These are phyloP conservation scores for Heliothis peltigera DNA, from an alignment of 2,888 invertebrate genomes.

Conservation along the genomic window DNA sequence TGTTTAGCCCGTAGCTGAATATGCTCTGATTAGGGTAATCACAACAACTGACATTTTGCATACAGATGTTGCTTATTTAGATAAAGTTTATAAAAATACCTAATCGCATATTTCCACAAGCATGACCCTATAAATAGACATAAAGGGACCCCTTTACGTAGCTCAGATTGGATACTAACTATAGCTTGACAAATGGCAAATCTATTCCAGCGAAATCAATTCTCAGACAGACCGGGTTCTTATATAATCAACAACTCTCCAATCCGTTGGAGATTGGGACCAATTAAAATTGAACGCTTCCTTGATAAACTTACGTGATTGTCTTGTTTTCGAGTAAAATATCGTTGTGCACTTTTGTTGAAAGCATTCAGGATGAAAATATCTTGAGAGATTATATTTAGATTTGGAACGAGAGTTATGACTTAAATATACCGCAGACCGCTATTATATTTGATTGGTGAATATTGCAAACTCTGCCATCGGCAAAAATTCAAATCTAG, in stretches of 20 bases:
- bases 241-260: not conserved
- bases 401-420: too few species aligned
- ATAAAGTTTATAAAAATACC: not conserved
- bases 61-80: too few species aligned
- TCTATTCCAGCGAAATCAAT: slow-evolving; percentile 3
- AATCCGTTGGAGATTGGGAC: slow-evolving; percentile 1
- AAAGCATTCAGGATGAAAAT: not conserved
- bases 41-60: not conserved
- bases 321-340: slow-evolving; percentile 9
- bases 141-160: not conserved
- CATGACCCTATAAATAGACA: not conserved
- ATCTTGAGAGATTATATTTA: not conserved
- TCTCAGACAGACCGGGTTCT: not conserved
- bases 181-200: not conserved
- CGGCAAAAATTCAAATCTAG: too few species aligned
- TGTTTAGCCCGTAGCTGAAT: not conserved
- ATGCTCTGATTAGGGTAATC: not conserved
- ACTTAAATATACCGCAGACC: too few species aligned
- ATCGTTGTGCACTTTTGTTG: not conserved
- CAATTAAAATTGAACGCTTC: slow-evolving; percentile 35
- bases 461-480: too few species aligned
- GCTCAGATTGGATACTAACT: not conserved
- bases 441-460: too few species aligned
- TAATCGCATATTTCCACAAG: not conserved
- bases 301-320: slow-evolving; percentile 11